A percentile compares a stretch with the other conserved stretches of the same genome.
Evolutionary conservation across 2,888 invertebrate species (phyloP).

Genomic region (Acrobasis consociella): DNA sequence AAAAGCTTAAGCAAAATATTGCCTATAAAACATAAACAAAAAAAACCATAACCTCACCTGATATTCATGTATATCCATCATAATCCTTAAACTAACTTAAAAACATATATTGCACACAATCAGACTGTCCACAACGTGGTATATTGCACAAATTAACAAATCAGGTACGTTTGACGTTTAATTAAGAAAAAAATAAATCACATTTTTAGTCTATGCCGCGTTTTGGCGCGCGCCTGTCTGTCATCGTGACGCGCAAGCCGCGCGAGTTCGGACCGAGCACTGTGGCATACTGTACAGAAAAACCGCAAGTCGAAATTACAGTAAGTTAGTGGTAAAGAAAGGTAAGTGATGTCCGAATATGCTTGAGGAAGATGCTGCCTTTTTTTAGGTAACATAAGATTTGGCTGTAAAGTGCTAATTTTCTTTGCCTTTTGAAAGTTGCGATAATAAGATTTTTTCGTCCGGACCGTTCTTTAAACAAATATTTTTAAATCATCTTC

Average conservation of each 20-base stretch:
- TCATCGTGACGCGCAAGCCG: slow-evolving; percentile 25
- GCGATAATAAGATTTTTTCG: not conserved
- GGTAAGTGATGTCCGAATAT: slow-evolving; percentile 15
- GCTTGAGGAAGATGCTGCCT: slow-evolving; percentile 9
- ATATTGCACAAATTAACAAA: slow-evolving; percentile 67
- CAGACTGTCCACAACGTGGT: slow-evolving; percentile 72
- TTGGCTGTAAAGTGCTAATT: slow-evolving; percentile 10
- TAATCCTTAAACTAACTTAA: slow-evolving; percentile 41
- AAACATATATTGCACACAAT: slow-evolving; percentile 67
- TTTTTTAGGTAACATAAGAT: not conserved
- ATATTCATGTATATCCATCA: slow-evolving; percentile 76
- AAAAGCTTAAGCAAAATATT: too few species aligned
- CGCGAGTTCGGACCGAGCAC: slow-evolving; percentile 13
- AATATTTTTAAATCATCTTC: too few species aligned
- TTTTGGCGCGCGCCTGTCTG: slow-evolving; percentile 32
- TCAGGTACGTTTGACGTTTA: slow-evolving; percentile 59
- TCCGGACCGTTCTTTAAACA: not conserved
- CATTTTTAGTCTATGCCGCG: slow-evolving; percentile 37
- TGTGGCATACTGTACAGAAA: slow-evolving; percentile 18
- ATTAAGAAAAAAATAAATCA: slow-evolving; percentile 35
- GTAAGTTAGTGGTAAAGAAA: slow-evolving; percentile 20
- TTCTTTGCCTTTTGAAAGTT: not conserved
- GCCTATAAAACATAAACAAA: not conserved
- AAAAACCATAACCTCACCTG: slow-evolving; percentile 56
- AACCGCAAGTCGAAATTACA: slow-evolving; percentile 14